A percentile compares a stretch with the other conserved stretches of the same genome.
Conservation (phyloP, 2,797 vertebrate species). For the Pogoniulus pusillus region DNA sequence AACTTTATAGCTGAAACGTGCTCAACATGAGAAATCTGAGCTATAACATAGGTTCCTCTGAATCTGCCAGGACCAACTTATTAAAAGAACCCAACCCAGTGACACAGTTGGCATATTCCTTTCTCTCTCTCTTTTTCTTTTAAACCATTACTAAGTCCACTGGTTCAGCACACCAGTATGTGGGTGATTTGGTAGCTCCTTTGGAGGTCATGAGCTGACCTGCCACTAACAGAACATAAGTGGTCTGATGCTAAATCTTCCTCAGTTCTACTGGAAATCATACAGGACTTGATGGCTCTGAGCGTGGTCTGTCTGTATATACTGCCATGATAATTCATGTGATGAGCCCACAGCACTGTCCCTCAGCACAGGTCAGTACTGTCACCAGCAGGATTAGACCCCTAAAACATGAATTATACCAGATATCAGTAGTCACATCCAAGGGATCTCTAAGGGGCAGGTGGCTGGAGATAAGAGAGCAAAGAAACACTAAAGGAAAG, state of each 20-base stretch:
- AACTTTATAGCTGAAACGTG: conserved; percentile 72
- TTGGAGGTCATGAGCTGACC: neutral
- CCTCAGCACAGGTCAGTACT: neutral
- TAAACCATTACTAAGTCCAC: neutral
- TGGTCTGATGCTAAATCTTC: neutral
- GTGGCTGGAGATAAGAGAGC: neutral
- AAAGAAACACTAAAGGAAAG: neutral
- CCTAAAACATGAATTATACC: neutral
- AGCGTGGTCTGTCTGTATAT: fast-evolving
- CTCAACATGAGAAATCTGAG: conserved; percentile 63
- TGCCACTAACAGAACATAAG: neutral
- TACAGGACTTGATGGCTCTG: neutral
- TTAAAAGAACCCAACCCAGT: neutral
- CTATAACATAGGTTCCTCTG: conserved; percentile 27
- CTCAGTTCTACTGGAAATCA: neutral
- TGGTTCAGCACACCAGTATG: neutral
- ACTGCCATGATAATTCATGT: neutral
- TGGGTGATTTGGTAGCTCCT: neutral
- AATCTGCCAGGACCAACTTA: conserved; percentile 27
- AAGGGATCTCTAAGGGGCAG: neutral
- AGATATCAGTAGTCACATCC: neutral
- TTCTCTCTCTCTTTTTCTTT: neutral
- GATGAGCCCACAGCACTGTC: neutral
- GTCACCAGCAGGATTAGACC: neutral
- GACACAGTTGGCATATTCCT: neutral